Evolutionary conservation across 2,797 vertebrate species (phyloP), one percentile per base, ranked within the genome.

Genomic region (Rhinogobio ventralis): DNA sequence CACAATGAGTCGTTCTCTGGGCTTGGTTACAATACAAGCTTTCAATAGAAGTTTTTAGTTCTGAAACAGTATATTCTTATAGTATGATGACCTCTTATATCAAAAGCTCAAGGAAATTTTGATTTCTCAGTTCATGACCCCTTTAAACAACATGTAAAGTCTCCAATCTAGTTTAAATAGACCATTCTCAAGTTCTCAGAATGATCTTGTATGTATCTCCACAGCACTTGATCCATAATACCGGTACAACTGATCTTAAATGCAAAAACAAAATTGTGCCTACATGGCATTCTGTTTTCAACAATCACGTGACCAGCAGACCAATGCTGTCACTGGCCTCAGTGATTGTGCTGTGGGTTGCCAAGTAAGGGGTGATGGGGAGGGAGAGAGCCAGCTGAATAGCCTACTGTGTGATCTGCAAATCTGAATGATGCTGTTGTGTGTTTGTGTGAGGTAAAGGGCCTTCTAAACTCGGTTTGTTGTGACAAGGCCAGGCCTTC

Each of bases 301-400:
- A 25, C 23, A 15, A n/a, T 64, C 6, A 83, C 8, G 17, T 75
- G 62, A 69, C 74, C 28, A 60, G 30, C 39, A 45, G 55, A 23
- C 45, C 28, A 82, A 77, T 85, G 79, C 79, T 89, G 87, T 60
- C 86, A 87, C 90, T 85, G 87, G 85, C 87, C 25, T 91, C 89
- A 91, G 88, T 81, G 69, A 82, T 90, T 84, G 69, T 87, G 73
- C 75, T 84, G 74, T 73, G 77, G 83, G 42, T 89, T 88, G 83
- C 86, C 72, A 83, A 77, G 73, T 23, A 23, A 73, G 64, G 46
- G 19, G 49, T 73, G 64, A 45, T 57, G n/a, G 36, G 25, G 7
- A 30, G 69, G 20, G 33, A 39, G 64, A 46, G 25, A 57, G 66
- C 69, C n/a, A 75, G 81, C 72, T 83, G 86, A 89, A 89, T 83